Conservation (phyloP, 37 sponge, comb jelly and placozoan species). For the Halichondria panicea region DNA sequence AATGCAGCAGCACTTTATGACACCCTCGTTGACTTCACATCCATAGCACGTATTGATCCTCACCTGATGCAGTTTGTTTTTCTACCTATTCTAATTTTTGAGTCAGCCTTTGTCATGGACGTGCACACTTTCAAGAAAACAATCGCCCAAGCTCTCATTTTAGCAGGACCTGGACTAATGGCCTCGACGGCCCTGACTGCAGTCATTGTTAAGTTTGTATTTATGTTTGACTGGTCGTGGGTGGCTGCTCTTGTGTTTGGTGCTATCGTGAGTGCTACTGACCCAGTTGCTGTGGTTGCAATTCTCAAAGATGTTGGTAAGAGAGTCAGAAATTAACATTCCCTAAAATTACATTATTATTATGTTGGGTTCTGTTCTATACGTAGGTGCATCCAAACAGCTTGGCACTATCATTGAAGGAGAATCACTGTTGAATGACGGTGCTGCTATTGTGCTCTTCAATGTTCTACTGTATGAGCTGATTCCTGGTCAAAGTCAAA, state of each 20-base stretch:
- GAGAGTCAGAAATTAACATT: not conserved
- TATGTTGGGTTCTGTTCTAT: not conserved
- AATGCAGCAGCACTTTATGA: conserved; percentile 12
- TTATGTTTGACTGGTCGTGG: conserved; percentile 93
- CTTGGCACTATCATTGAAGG: conserved; percentile 90
- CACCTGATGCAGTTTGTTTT: conserved; percentile 84
- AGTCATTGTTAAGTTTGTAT: conserved; percentile 75
- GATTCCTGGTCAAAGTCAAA: conserved; percentile 46
- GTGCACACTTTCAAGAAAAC: conserved; percentile 94
- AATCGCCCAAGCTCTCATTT: conserved; percentile 68
- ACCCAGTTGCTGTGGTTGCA: conserved; percentile 92
- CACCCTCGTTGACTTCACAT: conserved; percentile 52
- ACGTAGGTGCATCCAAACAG: conserved; percentile 70
- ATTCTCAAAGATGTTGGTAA: conserved; percentile 80
- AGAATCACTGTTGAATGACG: conserved; percentile 94
- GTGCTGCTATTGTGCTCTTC: conserved; percentile 91
- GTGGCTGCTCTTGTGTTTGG: conserved; percentile 79
- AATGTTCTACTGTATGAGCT: conserved; percentile 76
- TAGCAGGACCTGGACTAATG: conserved; percentile 88
- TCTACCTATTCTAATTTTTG: conserved; percentile 91
- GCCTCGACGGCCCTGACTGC: conserved; percentile 66
- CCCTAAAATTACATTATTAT: not conserved
- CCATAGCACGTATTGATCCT: conserved; percentile 79
- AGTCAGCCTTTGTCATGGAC: conserved; percentile 93
- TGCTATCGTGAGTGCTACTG: conserved; percentile 89